These are phyloP conservation scores for Serilophus lunatus DNA, from an alignment of 2,113 vertebrate species.

Conservation along the genomic window DNA sequence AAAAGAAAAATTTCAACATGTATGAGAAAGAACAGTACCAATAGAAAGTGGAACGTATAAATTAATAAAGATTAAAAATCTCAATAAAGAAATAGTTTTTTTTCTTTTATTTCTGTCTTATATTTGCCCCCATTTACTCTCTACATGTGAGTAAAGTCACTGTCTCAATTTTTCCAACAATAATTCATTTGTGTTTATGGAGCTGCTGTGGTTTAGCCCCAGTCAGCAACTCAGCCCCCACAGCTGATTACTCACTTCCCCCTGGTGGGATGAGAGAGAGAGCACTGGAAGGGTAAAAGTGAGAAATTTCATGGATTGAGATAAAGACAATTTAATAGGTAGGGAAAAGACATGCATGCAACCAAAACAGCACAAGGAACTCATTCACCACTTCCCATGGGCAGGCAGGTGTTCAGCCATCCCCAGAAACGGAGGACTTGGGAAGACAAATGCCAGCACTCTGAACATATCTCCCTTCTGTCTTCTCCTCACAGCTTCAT, in stretches of 20 bases:
- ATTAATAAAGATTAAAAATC: background rate
- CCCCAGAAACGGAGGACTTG: background rate
- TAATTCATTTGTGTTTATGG: background rate
- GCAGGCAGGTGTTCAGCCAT: background rate
- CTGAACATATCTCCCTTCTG: background rate
- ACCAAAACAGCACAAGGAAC: background rate
- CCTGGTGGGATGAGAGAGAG: background rate
- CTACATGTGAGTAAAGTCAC: background rate
- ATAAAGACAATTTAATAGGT: background rate
- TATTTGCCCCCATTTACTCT: background rate
- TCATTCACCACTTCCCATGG: background rate
- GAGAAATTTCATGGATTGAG: background rate
- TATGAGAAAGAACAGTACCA: background rate
- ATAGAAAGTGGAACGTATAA: background rate
- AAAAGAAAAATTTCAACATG: background rate
- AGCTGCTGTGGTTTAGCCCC: background rate
- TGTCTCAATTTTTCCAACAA: background rate
- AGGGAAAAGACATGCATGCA: background rate
- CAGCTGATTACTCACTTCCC: rapidly evolving
- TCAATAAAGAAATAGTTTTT: background rate
- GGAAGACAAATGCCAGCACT: background rate
- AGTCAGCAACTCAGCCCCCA: background rate
- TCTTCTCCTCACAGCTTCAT: background rate
- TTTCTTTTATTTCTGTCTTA: background rate
- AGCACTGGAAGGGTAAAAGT: background rate